These are phyloP conservation scores for Caretta caretta DNA, from an alignment of 2,113 vertebrate genomes.

Conservation along the genomic window DNA sequence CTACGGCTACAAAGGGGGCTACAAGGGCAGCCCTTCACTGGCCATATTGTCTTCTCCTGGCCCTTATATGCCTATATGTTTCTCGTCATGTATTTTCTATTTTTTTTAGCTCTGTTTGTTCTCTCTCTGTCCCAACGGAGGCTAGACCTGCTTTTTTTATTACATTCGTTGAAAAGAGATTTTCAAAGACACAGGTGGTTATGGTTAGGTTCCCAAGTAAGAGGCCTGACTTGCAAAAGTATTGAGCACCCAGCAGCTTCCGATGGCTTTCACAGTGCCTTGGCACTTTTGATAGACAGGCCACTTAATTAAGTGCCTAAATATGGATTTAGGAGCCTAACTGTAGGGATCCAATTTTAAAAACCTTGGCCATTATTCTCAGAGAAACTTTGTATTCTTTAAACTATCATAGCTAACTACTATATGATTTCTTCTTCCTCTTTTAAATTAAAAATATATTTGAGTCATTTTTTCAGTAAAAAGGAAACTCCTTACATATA, in stretches of 20 bases:
- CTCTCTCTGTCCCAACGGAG: neutral
- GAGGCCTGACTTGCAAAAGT: neutral
- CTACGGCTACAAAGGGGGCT: neutral
- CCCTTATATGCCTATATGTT: neutral
- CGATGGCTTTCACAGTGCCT: neutral
- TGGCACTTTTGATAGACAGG: neutral
- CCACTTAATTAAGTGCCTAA: neutral
- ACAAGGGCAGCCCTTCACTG: neutral
- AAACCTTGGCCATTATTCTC: neutral
- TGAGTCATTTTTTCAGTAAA: neutral
- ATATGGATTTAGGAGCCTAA: constrained; percentile 4
- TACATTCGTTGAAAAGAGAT: neutral
- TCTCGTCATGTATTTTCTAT: constrained; percentile 12
- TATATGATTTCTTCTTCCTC: neutral
- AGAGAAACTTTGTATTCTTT: neutral
- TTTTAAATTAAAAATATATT: neutral
- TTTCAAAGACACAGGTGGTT: neutral
- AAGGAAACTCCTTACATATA: neutral
- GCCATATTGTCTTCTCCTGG: neutral
- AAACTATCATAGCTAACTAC: neutral
- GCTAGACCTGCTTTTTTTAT: neutral
- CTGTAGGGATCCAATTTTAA: neutral
- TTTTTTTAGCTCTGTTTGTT: neutral
- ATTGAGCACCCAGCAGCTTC: neutral
- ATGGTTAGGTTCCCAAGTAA: neutral